Conservation (phyloP, 1,140 invertebrate genomes). For the Drosophila asahinai region DNA sequence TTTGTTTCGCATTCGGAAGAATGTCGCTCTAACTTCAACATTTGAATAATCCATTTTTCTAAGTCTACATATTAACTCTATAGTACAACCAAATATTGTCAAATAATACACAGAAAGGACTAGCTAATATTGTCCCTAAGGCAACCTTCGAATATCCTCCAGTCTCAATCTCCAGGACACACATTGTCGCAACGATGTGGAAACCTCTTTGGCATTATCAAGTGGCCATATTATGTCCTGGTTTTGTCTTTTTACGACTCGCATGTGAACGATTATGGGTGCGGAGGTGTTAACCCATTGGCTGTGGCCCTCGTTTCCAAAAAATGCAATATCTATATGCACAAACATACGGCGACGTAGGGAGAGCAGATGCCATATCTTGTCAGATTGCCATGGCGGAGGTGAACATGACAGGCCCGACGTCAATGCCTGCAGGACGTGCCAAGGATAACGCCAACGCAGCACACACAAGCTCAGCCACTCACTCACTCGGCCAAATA, state of each 20-base stretch:
- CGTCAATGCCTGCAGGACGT: slow-evolving; percentile 64
- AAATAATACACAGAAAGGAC: not conserved
- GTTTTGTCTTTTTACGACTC: slow-evolving; percentile 63
- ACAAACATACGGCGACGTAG: slow-evolving; percentile 32
- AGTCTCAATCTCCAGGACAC: not conserved
- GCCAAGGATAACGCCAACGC: slow-evolving; percentile 74
- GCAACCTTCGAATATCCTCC: slow-evolving; percentile 1
- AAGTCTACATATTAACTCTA: no score
- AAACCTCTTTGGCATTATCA: slow-evolving; percentile 40
- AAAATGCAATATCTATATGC: slow-evolving; percentile 59
- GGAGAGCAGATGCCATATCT: slow-evolving; percentile 67
- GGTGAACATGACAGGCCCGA: slow-evolving; percentile 58
- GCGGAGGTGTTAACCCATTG: slow-evolving; percentile 23
- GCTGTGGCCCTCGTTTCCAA: not conserved
- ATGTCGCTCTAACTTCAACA: no score
- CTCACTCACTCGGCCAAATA: slow-evolving; percentile 1
- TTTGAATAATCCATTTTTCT: no score
- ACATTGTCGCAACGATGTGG: slow-evolving; percentile 4
- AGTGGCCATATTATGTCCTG: slow-evolving; percentile 56
- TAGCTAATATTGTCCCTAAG: slow-evolving; percentile 7
- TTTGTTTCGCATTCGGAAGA: no score
- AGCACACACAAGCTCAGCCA: slow-evolving; percentile 8
- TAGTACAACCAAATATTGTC: not conserved
- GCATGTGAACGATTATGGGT: slow-evolving; percentile 69
- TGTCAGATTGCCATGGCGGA: slow-evolving; percentile 71